Conservation (phyloP, 2,113 vertebrate species). For the Epinephelus fuscoguttatus region DNA sequence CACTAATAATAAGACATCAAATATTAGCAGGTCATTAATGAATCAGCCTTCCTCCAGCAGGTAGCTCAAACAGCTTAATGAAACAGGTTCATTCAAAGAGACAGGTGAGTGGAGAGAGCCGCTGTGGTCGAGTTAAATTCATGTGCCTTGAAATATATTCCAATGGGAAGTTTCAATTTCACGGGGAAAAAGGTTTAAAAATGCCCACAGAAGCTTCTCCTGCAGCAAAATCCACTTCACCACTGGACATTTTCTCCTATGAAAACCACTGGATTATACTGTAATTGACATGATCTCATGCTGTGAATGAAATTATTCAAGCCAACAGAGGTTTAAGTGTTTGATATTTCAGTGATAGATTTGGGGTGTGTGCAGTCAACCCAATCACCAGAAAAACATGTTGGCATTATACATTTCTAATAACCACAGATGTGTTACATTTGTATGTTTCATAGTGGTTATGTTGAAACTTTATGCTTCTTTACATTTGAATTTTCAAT, state of each 20-base stretch:
- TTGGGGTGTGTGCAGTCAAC: background rate
- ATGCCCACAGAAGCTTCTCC: background rate
- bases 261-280: background rate
- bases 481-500: no score
- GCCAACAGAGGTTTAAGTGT: background rate
- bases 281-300: background rate
- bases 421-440: no score
- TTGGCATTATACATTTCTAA: no score
- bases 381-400: no score
- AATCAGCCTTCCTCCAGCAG: background rate
- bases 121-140: background rate
- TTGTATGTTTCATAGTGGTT: no score
- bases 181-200: background rate
- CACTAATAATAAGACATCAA: background rate
- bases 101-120: background rate
- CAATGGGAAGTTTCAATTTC: background rate
- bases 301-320: background rate
- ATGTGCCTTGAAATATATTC: background rate
- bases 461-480: no score
- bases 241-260: background rate
- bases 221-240: background rate
- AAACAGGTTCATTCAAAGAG: background rate
- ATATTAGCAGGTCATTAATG: slow-evolving; percentile 2
- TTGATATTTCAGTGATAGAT: background rate
- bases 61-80: background rate